These are phyloP conservation scores for Typhlichthys eigenmanni DNA, from an alignment of 2,797 vertebrate genomes.

Conservation along the genomic window DNA sequence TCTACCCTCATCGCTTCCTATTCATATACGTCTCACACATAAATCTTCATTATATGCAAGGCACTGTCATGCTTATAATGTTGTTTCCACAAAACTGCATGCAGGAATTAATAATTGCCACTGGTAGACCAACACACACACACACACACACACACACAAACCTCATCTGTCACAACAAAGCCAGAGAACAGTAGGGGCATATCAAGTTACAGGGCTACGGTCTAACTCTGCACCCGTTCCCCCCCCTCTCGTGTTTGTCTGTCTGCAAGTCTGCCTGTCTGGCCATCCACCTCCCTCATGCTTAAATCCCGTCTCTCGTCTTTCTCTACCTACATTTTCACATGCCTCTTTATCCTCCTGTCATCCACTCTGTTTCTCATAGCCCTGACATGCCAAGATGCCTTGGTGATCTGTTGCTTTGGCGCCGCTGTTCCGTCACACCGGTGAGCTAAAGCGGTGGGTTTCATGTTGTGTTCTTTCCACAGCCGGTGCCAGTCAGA, in stretches of 20 bases:
- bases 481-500: constrained; percentile 53
- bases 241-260: constrained; percentile 4
- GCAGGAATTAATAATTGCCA: constrained; percentile 54
- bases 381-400: constrained; percentile 37
- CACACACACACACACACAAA: neutral
- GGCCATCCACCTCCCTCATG: neutral
- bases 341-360: too few species aligned
- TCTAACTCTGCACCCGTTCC: constrained; percentile 29
- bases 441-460: constrained; percentile 37
- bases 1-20: constrained; percentile 53
- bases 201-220: constrained; percentile 40
- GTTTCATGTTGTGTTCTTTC: constrained; percentile 57
- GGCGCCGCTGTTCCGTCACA: constrained; percentile 35
- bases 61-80: constrained; percentile 26
- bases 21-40: constrained; percentile 66
- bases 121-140: constrained; percentile 4
- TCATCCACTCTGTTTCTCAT: neutral
- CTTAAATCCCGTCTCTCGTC: neutral
- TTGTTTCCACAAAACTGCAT: constrained; percentile 44
- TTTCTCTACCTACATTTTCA: too few species aligned
- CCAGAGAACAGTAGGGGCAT: constrained; percentile 33
- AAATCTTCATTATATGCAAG: constrained; percentile 46
- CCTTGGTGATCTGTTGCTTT: constrained; percentile 48
- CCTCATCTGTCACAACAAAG: constrained; percentile 37
- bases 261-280: constrained; percentile 2